phyloP scores from a whole-genome alignment of 2,888 invertebrate genomes.

The Drosophila mimetica region DNA sequence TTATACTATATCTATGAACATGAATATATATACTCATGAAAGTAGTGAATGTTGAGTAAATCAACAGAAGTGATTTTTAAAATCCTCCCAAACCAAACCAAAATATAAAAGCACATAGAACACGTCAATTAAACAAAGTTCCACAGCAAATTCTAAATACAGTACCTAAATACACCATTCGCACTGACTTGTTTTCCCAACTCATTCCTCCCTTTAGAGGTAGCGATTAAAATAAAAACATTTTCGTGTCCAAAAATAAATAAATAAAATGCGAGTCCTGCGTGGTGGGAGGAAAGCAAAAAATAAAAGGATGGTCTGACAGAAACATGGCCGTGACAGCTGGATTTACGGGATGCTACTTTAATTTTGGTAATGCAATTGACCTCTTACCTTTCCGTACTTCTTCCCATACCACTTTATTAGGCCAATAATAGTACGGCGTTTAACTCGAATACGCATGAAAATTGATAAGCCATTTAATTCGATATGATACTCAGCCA shows the following conservation, averaged over 20 bases:
- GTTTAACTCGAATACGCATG: background rate
- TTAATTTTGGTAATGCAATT: constrained; percentile 29
- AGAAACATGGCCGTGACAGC: constrained; percentile 20
- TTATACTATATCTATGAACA: too few species aligned
- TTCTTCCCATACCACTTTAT: constrained; percentile 11
- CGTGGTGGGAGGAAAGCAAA: too few species aligned
- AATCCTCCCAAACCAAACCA: background rate
- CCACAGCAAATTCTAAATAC: background rate
- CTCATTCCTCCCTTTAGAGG: background rate
- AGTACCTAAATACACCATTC: background rate
- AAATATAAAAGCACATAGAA: background rate
- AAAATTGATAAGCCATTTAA: constrained; percentile 30
- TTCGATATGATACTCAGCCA: constrained; percentile 22
- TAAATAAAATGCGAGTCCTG: constrained; percentile 11
- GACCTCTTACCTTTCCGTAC: constrained; percentile 20
- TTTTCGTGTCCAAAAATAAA: constrained; percentile 9
- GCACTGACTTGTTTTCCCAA: too few species aligned
- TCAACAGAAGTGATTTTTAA: too few species aligned
- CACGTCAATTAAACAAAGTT: background rate
- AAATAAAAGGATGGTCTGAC: constrained; percentile 4
- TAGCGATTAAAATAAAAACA: background rate
- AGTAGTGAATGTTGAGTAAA: too few species aligned
- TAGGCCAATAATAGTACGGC: constrained; percentile 7
- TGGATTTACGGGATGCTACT: background rate
- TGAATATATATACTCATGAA: too few species aligned